Percentiles rank a stretch among this genome's conserved stretches.
Conservation (phyloP, 2,888 invertebrate genomes). For the Hofmannophila pseudospretella region DNA sequence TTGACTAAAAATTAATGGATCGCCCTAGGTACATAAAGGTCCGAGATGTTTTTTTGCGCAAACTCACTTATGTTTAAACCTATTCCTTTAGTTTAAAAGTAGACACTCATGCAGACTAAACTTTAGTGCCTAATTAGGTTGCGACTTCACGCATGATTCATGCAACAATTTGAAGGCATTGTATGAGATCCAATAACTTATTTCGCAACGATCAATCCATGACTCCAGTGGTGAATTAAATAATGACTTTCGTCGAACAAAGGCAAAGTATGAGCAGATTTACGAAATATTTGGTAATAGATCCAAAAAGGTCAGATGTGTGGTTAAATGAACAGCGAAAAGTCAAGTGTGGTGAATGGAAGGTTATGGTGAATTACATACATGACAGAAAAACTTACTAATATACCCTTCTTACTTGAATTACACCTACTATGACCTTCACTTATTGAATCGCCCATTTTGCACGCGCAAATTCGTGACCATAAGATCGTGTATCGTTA, state of each 20-base stretch:
- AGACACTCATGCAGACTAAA: too few species aligned
- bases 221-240: constrained; percentile 26
- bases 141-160: too few species aligned
- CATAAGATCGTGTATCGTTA: constrained; percentile 21
- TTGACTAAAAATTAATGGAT: too few species aligned
- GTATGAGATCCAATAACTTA: constrained; percentile 10
- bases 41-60: too few species aligned
- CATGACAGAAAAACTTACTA: constrained; percentile 4
- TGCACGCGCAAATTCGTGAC: constrained; percentile 24
- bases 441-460: constrained; percentile 5
- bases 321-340: constrained; percentile 32
- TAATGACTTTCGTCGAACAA: constrained; percentile 40
- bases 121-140: too few species aligned
- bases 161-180: constrained; percentile 1
- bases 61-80: too few species aligned
- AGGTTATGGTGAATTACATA: constrained; percentile 10
- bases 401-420: not conserved
- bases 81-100: too few species aligned
- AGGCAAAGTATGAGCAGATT: constrained; percentile 36
- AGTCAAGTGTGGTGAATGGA: constrained; percentile 18
- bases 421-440: constrained; percentile 8
- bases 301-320: constrained; percentile 45
- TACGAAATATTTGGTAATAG: constrained; percentile 47
- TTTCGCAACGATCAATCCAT: constrained; percentile 34
- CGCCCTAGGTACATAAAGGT: too few species aligned